phyloP scores from a whole-genome alignment of 2,888 invertebrate species.

The Dolomedes plantarius region DNA sequence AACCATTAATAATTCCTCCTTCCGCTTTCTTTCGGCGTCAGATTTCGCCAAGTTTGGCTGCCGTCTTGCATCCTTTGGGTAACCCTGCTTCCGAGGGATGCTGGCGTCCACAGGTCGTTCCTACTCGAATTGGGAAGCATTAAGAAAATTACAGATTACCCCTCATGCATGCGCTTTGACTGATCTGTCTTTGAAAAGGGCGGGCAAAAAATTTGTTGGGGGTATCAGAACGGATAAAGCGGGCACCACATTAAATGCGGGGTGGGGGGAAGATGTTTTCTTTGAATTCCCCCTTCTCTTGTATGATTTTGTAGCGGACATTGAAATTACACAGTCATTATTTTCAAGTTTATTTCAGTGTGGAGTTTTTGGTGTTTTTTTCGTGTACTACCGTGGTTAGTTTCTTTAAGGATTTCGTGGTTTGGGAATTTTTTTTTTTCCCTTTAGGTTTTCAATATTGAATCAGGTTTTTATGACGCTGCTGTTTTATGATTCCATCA shows the following conservation, averaged over 20 bases:
- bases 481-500: not conserved
- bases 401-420: not conserved
- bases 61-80: not conserved
- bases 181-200: slow-evolving; percentile 68
- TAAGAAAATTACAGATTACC: slow-evolving; percentile 71
- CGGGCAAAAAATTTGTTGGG: slow-evolving; percentile 60
- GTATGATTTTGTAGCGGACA: slow-evolving; percentile 57
- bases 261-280: slow-evolving; percentile 12
- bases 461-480: not conserved
- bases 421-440: not conserved
- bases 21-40: not conserved
- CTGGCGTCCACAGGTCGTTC: slow-evolving; percentile 69
- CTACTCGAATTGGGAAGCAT: slow-evolving; percentile 52
- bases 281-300: slow-evolving; percentile 4
- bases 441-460: not conserved
- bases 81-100: slow-evolving; percentile 43
- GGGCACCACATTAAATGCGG: slow-evolving; percentile 47
- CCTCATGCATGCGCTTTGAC: slow-evolving; percentile 70
- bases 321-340: slow-evolving; percentile 54
- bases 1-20: no score
- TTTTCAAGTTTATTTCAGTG: slow-evolving; percentile 36
- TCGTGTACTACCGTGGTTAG: slow-evolving; percentile 10
- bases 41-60: slow-evolving; percentile 55
- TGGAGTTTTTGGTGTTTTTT: not conserved
- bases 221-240: slow-evolving; percentile 63